Base-by-base conservation (phyloP, 2,113 vertebrate species). In the Thamnaconus septentrionalis region DNA sequence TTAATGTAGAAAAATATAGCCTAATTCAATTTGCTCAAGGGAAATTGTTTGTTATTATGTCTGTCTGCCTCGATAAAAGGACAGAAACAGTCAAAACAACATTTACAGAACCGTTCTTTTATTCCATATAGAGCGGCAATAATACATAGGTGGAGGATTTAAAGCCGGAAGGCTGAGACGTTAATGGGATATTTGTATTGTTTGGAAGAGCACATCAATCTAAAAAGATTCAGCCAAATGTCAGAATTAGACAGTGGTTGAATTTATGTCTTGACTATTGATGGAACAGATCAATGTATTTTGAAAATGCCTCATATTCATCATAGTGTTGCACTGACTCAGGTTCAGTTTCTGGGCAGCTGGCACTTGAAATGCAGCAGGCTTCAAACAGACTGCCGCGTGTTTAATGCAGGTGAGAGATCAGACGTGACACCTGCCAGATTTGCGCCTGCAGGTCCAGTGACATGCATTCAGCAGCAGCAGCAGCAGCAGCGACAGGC, bases 291-390 rank as follows among this genome's bases (percentile, higher is more conserved):
- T 31, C 18, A 31, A 31, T 42, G 8, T 10, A 3, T 41, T 64
- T 49, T 39, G 39, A 0, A 60, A 1, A 54, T 45, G 5, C 5
- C 44, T 9, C 55, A 66, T 43, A 59, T 70, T 79, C 10, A 50
- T n/a, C 53, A 44, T 7, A 39, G 66, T 51, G 66, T 11, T 44
- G 2, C 53, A 69, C 54, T 44, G 45, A 59, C 71, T 72, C 40
- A 61, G 53, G 45, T 57, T 52, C 7, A 81, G 87, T 86, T 84
- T 78, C 78, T 64, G 78, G 69, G 85, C 88, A 89, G 89, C 83
- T 62, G 67, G 48, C 69, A 77, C 61, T 71, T 71, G 58, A 80
- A 64, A 66, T 60, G 76, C 66, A 71, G 58, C 7, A 54, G 76
- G 50, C 2, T 56, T 78, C 43, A 69, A 69, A 47, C 40, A 10